Evolutionary conservation across 2,888 invertebrate genomes (phyloP), one percentile per base, ranked within the genome.

Genomic region (Metalampra italica): DNA sequence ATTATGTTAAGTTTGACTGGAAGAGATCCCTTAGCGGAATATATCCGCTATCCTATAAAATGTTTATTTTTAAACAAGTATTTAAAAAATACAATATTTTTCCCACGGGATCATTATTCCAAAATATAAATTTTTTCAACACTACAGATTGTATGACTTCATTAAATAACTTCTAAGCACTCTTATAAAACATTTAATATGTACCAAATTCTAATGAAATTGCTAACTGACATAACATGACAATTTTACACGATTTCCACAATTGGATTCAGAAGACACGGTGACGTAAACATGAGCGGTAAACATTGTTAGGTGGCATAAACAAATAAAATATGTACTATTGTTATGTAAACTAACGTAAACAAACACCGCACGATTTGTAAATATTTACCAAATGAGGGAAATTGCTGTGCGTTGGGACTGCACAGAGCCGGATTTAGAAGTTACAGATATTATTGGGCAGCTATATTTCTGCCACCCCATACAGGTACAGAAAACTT

Each of bases 291-390:
- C 47, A 47, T 29, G 42, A 9, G 3, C 15, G n/a, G 34, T 42
- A 47, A 47, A 47, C 47, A 47, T 47, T 47, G 47, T 47, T 47
- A 47, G 36, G 42, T 42, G 29, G n/a, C 42, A 22, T 29, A 47
- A 41, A 42, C 29, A 34, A 42, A 42, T 43, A 47, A 39, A 39
- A 39, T 15, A 39, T 14, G 14, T 9, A 36, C 36, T 42, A 37
- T 29, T 40, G 32, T 41, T 41, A 15, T 39, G 36, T 36, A 30
- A 36, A 47, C 42, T 22, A 37, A 22, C 22, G 22, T 22, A 22
- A 42, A 29, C 36, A 47, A 34, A 8, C 22, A 11, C 32, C 37
- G 15, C 39, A 39, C 32, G 32, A 46, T 46, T 46, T 46, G 30
- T 30, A 42, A 42, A 42, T 42, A 42, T 42, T 42, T 42, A 30